Conservation (phyloP, 2,113 vertebrate genomes). For the Eurystomus gularis region DNA sequence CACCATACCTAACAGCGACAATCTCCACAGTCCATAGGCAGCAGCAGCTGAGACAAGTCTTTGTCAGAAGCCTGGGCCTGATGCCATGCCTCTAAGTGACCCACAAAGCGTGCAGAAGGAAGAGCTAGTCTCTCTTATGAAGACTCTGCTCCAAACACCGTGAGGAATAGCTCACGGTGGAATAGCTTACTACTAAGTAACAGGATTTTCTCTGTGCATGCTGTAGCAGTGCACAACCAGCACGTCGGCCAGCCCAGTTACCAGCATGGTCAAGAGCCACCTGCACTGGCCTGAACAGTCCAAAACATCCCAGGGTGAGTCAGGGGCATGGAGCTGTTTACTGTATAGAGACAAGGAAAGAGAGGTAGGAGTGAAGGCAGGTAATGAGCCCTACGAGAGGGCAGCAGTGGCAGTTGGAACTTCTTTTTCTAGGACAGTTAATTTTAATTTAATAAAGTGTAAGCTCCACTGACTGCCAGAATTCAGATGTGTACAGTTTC, state of each 20-base stretch:
- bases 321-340: neutral
- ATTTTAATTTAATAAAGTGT: neutral
- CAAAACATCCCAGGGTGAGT: neutral
- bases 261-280: neutral
- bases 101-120: neutral
- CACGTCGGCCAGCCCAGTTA: neutral
- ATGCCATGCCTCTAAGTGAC: neutral
- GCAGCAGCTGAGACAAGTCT: neutral
- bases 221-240: neutral
- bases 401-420: neutral
- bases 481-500: neutral
- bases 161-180: neutral
- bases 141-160: neutral
- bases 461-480: neutral
- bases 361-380: neutral
- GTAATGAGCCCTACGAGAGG: neutral
- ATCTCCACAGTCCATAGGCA: neutral
- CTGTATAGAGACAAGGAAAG: neutral
- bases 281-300: neutral
- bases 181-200: no score
- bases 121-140: neutral
- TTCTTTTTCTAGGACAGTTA: neutral
- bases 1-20: neutral
- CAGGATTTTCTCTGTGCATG: neutral
- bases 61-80: neutral